phyloP scores from a whole-genome alignment of 2,113 vertebrate genomes.

The Bubo blakistoni region DNA sequence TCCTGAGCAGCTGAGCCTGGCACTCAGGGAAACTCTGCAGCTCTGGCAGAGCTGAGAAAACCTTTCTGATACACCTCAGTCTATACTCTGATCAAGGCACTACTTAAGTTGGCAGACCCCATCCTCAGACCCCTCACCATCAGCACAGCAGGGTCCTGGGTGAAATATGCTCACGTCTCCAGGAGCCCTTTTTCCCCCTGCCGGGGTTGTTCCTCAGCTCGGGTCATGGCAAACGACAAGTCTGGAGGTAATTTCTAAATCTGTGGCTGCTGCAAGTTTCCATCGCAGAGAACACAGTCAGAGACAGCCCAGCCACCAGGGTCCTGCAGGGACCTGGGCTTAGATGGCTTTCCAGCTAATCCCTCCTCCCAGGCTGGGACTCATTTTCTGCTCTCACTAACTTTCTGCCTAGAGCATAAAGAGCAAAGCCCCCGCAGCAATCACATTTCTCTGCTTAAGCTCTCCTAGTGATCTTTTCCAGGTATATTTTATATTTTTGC shows the following conservation, averaged over 20 bases:
- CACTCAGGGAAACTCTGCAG: neutral
- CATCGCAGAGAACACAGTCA: rapidly evolving
- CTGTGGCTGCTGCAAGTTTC: neutral
- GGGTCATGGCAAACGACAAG: neutral
- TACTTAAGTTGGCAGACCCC: neutral
- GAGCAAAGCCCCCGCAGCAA: neutral
- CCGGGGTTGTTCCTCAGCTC: neutral
- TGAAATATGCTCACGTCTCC: rapidly evolving
- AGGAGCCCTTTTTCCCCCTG: rapidly evolving
- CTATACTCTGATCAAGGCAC: rapidly evolving
- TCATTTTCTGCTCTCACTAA: neutral
- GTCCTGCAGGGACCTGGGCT: neutral
- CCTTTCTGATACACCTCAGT: rapidly evolving
- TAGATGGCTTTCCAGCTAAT: neutral
- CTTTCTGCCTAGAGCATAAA: neutral
- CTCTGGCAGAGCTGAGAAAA: neutral
- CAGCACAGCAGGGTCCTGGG: neutral
- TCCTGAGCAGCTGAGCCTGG: neutral
- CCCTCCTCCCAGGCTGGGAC: rapidly evolving
- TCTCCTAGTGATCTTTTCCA: neutral
- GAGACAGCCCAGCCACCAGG: neutral
- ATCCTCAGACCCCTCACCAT: neutral
- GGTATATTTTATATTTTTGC: neutral
- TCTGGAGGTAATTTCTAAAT: neutral
- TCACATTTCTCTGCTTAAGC: neutral